Percentiles rank a stretch among this genome's conserved stretches.
phyloP scores from a whole-genome alignment of 2,888 invertebrate species.

The Capitulum mitella region DNA sequence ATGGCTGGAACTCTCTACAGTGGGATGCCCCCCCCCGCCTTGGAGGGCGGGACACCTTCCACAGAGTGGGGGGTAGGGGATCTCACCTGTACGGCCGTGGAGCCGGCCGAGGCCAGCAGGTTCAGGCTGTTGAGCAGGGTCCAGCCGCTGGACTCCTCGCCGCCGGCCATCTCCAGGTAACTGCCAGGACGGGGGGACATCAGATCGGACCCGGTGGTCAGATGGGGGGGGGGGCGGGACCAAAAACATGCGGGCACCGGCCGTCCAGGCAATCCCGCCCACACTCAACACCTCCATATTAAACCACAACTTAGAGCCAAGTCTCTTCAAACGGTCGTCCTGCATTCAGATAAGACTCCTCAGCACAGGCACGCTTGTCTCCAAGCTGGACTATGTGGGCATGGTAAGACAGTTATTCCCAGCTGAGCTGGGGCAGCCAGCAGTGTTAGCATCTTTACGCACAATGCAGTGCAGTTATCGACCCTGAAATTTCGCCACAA shows the following conservation, averaged over 20 bases:
- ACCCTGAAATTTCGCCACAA: too few species aligned
- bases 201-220: neutral
- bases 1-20: neutral
- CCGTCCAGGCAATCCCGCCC: neutral
- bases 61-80: neutral
- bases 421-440: too few species aligned
- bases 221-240: neutral
- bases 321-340: too few species aligned
- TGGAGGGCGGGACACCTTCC: too few species aligned
- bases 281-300: too few species aligned
- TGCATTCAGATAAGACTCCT: too few species aligned
- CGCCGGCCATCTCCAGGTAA: slow-evolving; percentile 44
- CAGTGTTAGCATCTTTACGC: too few species aligned
- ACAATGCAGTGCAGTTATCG: too few species aligned
- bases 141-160: slow-evolving; percentile 93
- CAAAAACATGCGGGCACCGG: neutral
- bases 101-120: slow-evolving; percentile 50
- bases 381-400: too few species aligned
- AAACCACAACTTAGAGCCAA: too few species aligned
- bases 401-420: too few species aligned
- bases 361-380: too few species aligned
- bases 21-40: neutral
- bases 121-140: slow-evolving; percentile 86
- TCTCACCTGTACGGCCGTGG: neutral
- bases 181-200: slow-evolving; percentile 40